Percentiles rank a stretch among this genome's conserved stretches.
These are phyloP conservation scores for Thermophis baileyi DNA, from an alignment of 2,113 vertebrate species.

Conservation along the genomic window DNA sequence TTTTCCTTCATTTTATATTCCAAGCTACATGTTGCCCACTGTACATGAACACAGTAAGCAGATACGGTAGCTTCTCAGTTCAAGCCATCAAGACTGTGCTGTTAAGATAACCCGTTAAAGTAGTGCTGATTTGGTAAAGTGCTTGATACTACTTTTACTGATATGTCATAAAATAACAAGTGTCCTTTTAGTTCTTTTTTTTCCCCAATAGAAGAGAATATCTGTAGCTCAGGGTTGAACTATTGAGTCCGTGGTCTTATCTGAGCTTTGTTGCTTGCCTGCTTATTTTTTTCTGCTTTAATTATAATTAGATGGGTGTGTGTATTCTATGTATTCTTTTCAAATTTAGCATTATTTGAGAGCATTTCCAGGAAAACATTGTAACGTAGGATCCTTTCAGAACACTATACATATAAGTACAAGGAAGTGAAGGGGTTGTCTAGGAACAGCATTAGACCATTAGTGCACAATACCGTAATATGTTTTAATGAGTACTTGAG, in stretches of 20 bases:
- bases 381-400: not conserved
- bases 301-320: not conserved
- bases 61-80: constrained; percentile 4
- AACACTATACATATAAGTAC: constrained; percentile 2
- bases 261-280: not conserved
- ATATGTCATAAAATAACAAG: not conserved
- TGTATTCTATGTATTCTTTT: not conserved
- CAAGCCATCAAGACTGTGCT: constrained; percentile 10
- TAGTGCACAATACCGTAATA: constrained; percentile 19
- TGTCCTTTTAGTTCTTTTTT: too few species aligned
- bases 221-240: not conserved
- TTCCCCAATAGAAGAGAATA: not conserved
- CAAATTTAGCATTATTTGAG: not conserved
- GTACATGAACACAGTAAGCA: constrained; percentile 34
- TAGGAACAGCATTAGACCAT: constrained; percentile 19
- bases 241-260: not conserved
- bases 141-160: constrained; percentile 1
- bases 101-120: constrained; percentile 22
- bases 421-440: constrained; percentile 4
- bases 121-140: not conserved
- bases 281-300: not conserved
- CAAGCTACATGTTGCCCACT: constrained; percentile 27
- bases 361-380: constrained; percentile 20
- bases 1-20: constrained; percentile 19
- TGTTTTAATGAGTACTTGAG: constrained; percentile 19